Base-by-base conservation (phyloP, 2,113 vertebrate species). In the Myodes glareolus region DNA sequence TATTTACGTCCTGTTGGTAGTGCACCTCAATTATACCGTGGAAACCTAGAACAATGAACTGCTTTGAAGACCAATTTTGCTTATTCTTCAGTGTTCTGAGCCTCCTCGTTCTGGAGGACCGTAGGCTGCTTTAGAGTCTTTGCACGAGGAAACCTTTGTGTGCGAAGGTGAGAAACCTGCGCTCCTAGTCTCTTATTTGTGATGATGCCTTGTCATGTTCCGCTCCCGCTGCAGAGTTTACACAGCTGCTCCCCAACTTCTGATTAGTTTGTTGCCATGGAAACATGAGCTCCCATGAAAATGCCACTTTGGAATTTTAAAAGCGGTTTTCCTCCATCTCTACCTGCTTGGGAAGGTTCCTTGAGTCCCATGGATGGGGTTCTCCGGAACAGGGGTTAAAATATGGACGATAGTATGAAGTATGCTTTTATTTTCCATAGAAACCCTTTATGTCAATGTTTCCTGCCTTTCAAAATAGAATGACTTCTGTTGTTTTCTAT, bases 1-100 rank as follows among this genome's bases (percentile, higher is more conserved):
- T 98, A 95, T 96, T 98, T 98, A 90, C 94, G 95, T 98, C 97
- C 97, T 97, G 95, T 97, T 97, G 97, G 94, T 88, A 98, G 97
- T 97, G 1, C 0, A 82, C 90, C 98, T 98, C 98, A 98, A 95
- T 98, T 98, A 98, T 92, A 95, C 52, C 94, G 93, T 77, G 98
- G 97, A 97, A 98, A 98, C 88, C 93, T 96, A 95, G 95, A 98
- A 98, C 96, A 97, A 97, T 94, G 92, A 47, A 94, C 63, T 72
- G 90, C 96, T 97, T 97, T 95, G 98, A 98, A 97, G 96, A 90
- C 27, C 92, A 98, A 39, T 96, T 97, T 96, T 88, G 97, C 55
- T 67, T 88, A 88, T 90, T 96, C 87, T 96, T 75, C 84, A 84
- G 42, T 94, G 81, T 94, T 98, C 98, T 94, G 55, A 84, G 61